phyloP scores from a whole-genome alignment of 2,113 vertebrate genomes.

The Semicossyphus pulcher region DNA sequence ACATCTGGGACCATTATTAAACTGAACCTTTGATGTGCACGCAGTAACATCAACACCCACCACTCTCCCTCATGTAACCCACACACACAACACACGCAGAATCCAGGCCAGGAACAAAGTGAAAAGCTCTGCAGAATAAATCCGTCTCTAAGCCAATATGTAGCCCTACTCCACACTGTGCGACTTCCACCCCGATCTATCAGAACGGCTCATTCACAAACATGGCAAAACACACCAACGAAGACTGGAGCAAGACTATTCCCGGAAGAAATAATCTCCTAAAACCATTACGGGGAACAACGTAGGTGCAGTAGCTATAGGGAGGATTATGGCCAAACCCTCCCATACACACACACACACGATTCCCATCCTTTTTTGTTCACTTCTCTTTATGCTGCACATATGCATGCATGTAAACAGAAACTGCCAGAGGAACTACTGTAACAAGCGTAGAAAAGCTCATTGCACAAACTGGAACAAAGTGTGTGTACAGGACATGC shows the following conservation, averaged over 20 bases:
- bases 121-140: constrained; percentile 74
- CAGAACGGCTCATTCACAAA: constrained; percentile 76
- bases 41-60: background rate
- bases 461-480: constrained; percentile 30
- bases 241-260: constrained; percentile 74
- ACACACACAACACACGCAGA: constrained; percentile 24
- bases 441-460: constrained; percentile 58
- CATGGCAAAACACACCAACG: constrained; percentile 56
- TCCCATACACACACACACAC: background rate
- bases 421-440: constrained; percentile 38
- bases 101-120: constrained; percentile 60
- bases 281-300: constrained; percentile 83
- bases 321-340: constrained; percentile 72
- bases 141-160: constrained; percentile 75
- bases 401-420: constrained; percentile 25
- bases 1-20: constrained; percentile 3
- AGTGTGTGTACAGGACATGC: background rate
- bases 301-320: constrained; percentile 73
- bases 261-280: constrained; percentile 80
- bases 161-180: constrained; percentile 55
- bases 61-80: background rate
- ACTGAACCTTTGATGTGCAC: constrained; percentile 18
- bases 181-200: constrained; percentile 65
- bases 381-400: constrained; percentile 33
- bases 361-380: constrained; percentile 35